Evolutionary conservation across 2,888 invertebrate species (phyloP), one percentile per base, ranked within the genome.

Genomic region (Cheilosia vernalis): DNA sequence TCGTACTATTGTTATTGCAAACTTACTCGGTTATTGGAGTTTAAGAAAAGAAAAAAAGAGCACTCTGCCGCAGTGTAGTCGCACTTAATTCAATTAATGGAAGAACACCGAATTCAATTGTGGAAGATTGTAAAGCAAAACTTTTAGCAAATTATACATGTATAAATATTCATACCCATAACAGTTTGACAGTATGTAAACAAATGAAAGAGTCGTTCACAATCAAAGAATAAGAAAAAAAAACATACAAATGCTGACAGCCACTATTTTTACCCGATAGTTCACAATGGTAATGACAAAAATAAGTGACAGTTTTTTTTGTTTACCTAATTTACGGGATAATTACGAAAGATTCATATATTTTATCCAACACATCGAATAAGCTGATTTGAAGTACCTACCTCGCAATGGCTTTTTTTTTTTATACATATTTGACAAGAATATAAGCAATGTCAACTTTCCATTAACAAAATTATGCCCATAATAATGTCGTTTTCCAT

Each of bases 81-180:
- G 19, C 0, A 13, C 19, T 72, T 84, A 84, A 84, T 84, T 80
- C 0, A 80, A 84, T 84, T 84, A 84, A 47, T 69, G 69, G 64
- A 79, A 77, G 70, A 66, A 24, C 21, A 64, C 77, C 15, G 30
- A 19, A 21, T 17, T 66, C 9, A 55, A 40, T 49, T 21, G 42
- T 42, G 30, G 4, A 42, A 30, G 40, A 4, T 13, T 13, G 1
- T 3, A 27, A 27, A 27, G 27, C 76, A 44, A 56, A 37, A 37
- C 33, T 37, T 37, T 37, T 37, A n/a, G 49, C 15, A 2, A 2
- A 37, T 10, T 24, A 24, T 3, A 27, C 2, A 1, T 27, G 9
- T 21, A 9, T 13, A 69, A 70, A 56, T 30, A 56, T 30, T 21
- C 7, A 0, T 10, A 15, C 13, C 19, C 13, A 33, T 37, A 6